Evolutionary conservation across 2,113 vertebrate genomes (phyloP), one percentile per base, ranked within the genome.

Genomic region (Periophthalmodon schlosseri): DNA sequence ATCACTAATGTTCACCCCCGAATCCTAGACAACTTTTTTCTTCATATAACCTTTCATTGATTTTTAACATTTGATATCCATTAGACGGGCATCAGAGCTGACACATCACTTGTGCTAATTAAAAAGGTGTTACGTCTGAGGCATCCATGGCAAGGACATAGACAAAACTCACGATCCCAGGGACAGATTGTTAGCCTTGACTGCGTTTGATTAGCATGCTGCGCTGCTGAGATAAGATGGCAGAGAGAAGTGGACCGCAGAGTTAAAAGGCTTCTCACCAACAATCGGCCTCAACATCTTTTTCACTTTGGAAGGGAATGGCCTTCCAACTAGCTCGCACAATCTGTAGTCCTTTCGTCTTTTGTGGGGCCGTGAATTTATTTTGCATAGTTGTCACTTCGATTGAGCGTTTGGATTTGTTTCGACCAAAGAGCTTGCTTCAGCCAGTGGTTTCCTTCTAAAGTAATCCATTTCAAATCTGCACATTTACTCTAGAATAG

Each of bases 171-270:
- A 79, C 70, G 90, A 91, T 91, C 64, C 74, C 74, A 57, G 2
- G 0, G 68, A 74, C 65, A 69, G 87, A 87, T 86, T 84, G 77
- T 57, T 0, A 49, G 76, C 70, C 10, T 20, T n/a, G 36, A 67
- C 77, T 33, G 52, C 69, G 76, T 91, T 84, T 87, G 85, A 88
- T 89, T 89, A 88, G 83, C 85, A 88, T 87, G 82, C 85, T 89
- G 88, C 73, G 81, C 64, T 56, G 70, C 46, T 28, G 76, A 89
- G 91, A 92, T 90, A 91, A 91, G 81, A 88, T 72, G 82, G 80
- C 79, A 82, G 46, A 52, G 72, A 77, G 72, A 71, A 74, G 47
- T 64, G 66, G 70, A 81, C 69, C 3, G 4, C 52, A 14, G 70
- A 78, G 78, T 80, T 89, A 79, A 88, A 86, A 85, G 74, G 69